A percentile compares a stretch with the other conserved stretches of the same genome.
phyloP scores from a whole-genome alignment of 2,888 invertebrate genomes.

The Leptothorax acervorum region DNA sequence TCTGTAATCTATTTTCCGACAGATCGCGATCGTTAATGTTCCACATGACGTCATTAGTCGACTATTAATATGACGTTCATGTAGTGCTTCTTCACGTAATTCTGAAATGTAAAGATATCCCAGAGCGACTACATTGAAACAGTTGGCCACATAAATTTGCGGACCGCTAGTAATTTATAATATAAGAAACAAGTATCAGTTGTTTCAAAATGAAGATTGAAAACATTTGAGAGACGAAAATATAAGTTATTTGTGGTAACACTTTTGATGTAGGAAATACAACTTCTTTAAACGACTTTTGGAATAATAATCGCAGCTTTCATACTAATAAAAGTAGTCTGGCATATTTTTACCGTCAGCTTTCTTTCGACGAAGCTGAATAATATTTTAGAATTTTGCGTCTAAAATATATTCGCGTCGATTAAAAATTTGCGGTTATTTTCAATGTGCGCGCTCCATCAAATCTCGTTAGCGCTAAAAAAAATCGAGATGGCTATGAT shows the following conservation, averaged over 20 bases:
- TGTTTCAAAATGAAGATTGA: background rate
- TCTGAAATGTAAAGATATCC: conserved; percentile 4
- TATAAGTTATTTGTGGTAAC: background rate
- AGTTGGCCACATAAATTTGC: conserved; percentile 16
- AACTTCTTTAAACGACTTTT: background rate
- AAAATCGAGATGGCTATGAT: conserved; percentile 33
- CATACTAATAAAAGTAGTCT: background rate
- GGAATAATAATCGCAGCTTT: background rate
- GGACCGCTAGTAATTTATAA: background rate
- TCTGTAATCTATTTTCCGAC: background rate
- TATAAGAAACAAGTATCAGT: background rate
- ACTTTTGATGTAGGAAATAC: background rate
- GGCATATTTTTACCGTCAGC: background rate
- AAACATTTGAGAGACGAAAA: background rate
- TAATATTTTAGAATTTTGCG: background rate
- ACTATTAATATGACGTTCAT: conserved; percentile 30
- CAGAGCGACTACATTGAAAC: background rate
- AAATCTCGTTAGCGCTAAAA: conserved; percentile 44
- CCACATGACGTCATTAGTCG: conserved; percentile 3
- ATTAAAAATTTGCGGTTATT: conserved; percentile 1
- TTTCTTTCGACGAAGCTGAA: background rate
- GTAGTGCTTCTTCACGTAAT: background rate
- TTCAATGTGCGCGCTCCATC: background rate
- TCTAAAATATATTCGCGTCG: background rate
- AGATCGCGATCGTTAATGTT: conserved; percentile 35